These are phyloP conservation scores for Phyto melanocephala DNA, from an alignment of 2,888 invertebrate genomes.

Conservation along the genomic window DNA sequence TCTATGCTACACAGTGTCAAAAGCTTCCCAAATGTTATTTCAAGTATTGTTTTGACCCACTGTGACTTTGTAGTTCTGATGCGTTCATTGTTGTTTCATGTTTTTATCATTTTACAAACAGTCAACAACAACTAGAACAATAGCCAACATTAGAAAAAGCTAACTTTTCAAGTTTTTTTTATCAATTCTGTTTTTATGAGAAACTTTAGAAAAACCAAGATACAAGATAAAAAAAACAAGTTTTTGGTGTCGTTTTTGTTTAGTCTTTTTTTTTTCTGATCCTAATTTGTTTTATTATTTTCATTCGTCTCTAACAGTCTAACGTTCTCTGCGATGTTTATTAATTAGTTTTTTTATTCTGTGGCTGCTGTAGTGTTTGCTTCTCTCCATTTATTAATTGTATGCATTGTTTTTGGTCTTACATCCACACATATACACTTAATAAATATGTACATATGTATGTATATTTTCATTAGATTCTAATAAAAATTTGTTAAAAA, in stretches of 20 bases:
- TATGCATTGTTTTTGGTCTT: neutral
- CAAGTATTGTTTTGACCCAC: too few relatives aligned
- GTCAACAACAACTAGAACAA: slow-evolving; percentile 6
- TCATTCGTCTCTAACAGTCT: slow-evolving; percentile 20
- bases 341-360: slow-evolving; percentile 12
- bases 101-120: too few relatives aligned
- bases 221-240: slow-evolving; percentile 29
- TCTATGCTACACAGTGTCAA: too few relatives aligned
- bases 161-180: slow-evolving; percentile 25
- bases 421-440: too few relatives aligned
- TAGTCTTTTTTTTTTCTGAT: neutral
- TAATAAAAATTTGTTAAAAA: slow-evolving; percentile 12
- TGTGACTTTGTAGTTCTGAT: too few relatives aligned
- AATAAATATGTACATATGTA: too few relatives aligned
- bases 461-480: slow-evolving; percentile 30
- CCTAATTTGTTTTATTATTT: slow-evolving; percentile 25
- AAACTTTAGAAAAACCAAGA: neutral
- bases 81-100: too few relatives aligned
- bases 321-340: slow-evolving; percentile 16
- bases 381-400: slow-evolving; percentile 6
- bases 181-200: neutral
- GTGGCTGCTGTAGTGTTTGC: neutral
- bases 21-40: too few relatives aligned
- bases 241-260: neutral
- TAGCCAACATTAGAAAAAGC: slow-evolving; percentile 12